Evolutionary conservation across 2,888 invertebrate genomes (phyloP).

Genomic region (Lordiphosa andalusiaca): DNA sequence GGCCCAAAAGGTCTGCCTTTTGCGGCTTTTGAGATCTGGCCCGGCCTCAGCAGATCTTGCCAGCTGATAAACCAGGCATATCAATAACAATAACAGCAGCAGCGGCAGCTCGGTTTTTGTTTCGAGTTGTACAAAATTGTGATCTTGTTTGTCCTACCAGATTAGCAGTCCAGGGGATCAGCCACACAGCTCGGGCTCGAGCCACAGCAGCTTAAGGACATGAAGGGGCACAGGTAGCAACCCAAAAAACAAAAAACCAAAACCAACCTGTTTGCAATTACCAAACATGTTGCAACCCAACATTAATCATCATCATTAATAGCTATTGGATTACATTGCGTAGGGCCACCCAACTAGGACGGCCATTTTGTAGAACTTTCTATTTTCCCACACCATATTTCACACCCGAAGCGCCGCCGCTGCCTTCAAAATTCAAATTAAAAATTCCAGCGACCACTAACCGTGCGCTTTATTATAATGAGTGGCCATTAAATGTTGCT

Average conservation of each 20-base stretch:
- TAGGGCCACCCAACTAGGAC: conserved; percentile 51
- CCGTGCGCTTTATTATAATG: conserved; percentile 77
- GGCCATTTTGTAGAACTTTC: conserved; percentile 54
- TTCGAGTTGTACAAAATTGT: conserved; percentile 59
- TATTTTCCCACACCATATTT: conserved; percentile 42
- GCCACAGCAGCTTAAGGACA: conserved; percentile 74
- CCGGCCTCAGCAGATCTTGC: conserved; percentile 35
- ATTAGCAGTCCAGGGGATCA: conserved; percentile 48
- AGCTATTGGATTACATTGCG: conserved; percentile 55
- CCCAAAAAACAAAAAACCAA: neutral
- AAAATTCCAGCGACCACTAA: conserved; percentile 68
- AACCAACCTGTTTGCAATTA: conserved; percentile 53
- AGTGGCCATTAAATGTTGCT: conserved; percentile 71
- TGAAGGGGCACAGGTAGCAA: conserved; percentile 37
- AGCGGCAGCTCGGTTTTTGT: conserved; percentile 32
- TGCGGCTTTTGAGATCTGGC: conserved; percentile 61
- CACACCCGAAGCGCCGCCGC: conserved; percentile 66
- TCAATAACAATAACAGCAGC: conserved; percentile 58
- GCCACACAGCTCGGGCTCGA: conserved; percentile 59
- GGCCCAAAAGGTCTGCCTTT: conserved; percentile 57
- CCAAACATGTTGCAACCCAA: conserved; percentile 67
- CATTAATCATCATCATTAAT: conserved; percentile 72
- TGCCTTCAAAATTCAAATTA: conserved; percentile 71
- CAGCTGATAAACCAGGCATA: conserved; percentile 50
- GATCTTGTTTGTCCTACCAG: conserved; percentile 74